These are phyloP conservation scores for Nephrotoma flavescens DNA, from an alignment of 2,888 invertebrate genomes.

Conservation along the genomic window DNA sequence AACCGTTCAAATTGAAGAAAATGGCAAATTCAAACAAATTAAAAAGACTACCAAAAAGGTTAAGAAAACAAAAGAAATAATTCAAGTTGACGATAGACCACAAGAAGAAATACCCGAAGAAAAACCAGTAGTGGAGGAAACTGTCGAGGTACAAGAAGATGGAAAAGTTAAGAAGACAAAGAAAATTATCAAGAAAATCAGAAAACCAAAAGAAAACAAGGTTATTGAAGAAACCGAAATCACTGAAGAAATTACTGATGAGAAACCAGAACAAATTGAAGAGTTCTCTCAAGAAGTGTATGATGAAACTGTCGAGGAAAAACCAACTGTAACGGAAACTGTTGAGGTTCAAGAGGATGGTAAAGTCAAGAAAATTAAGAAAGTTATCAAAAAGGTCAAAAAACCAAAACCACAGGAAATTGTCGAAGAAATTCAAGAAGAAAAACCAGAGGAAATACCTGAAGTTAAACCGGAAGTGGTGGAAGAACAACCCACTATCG, in stretches of 20 bases:
- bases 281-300: background rate
- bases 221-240: background rate
- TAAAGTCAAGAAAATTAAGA: constrained; percentile 6
- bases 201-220: background rate
- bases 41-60: constrained; percentile 20
- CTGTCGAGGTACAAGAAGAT: constrained; percentile 1
- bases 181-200: background rate
- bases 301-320: background rate
- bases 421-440: background rate
- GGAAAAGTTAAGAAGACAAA: background rate
- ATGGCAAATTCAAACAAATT: constrained; percentile 19
- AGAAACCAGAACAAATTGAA: background rate
- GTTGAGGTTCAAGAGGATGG: background rate
- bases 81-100: constrained; percentile 6
- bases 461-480: background rate
- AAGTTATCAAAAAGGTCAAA: background rate
- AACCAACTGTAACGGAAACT: background rate
- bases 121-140: constrained; percentile 9
- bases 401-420: background rate
- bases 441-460: background rate
- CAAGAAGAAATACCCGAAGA: constrained; percentile 6
- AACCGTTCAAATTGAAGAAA: constrained; percentile 8
- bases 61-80: background rate
- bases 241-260: constrained; percentile 14
- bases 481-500: background rate